Evolutionary conservation across 2,888 invertebrate genomes (phyloP).

Genomic region (Cheilosia scutellata): DNA sequence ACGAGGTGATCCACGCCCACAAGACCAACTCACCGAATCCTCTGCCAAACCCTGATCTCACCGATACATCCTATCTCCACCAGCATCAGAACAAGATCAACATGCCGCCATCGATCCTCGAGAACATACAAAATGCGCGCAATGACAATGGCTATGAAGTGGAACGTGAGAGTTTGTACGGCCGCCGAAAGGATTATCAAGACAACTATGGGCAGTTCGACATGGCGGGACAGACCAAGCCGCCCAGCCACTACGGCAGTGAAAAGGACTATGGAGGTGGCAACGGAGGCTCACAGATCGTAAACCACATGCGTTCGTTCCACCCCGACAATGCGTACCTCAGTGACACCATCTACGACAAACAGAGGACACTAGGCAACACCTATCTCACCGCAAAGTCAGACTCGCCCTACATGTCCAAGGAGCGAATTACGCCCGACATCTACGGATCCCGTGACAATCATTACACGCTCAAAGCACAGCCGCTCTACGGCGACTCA

Average conservation of each 20-base stretch:
- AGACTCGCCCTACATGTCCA: conserved; percentile 83
- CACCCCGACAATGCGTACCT: conserved; percentile 82
- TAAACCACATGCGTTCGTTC: conserved; percentile 83
- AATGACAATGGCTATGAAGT: conserved; percentile 82
- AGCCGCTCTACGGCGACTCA: conserved; percentile 81
- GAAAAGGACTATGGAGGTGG: conserved; percentile 81
- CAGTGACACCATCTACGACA: conserved; percentile 83
- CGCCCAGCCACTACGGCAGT: conserved; percentile 83
- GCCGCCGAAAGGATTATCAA: conserved; percentile 81
- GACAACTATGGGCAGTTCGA: conserved; percentile 82
- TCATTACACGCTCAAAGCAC: conserved; percentile 82
- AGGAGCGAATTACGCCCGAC: conserved; percentile 83
- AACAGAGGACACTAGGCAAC: conserved; percentile 81
- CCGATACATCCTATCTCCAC: conserved; percentile 86
- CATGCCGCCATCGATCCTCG: conserved; percentile 86
- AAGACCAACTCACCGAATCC: conserved; percentile 89
- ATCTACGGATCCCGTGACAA: conserved; percentile 83
- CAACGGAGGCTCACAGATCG: conserved; percentile 81
- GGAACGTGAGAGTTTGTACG: conserved; percentile 81
- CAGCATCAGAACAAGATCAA: conserved; percentile 85
- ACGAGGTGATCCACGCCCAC: conserved; percentile 86
- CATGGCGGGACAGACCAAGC: conserved; percentile 78
- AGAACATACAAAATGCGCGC: conserved; percentile 87
- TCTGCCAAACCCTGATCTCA: conserved; percentile 91
- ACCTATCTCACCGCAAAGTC: conserved; percentile 81